Evolutionary conservation across 2,888 invertebrate genomes (phyloP).

Genomic region (Napeogenes inachia): DNA sequence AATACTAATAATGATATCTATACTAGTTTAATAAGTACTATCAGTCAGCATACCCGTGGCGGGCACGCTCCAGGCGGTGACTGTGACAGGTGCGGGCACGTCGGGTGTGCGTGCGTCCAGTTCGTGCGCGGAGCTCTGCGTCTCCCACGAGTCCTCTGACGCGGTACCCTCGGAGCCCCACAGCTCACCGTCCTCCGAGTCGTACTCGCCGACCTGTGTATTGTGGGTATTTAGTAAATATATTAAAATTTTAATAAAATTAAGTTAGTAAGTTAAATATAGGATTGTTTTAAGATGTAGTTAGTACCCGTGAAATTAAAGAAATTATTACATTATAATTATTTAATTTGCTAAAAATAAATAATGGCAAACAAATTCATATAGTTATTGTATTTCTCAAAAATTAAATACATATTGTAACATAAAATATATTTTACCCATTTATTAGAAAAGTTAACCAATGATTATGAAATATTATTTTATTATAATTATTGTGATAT

Average conservation of each 20-base stretch:
- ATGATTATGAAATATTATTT: too few species aligned
- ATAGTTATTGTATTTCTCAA: too few species aligned
- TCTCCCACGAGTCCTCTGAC: conserved; percentile 89
- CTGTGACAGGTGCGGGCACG: conserved; percentile 28
- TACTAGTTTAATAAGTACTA: too few species aligned
- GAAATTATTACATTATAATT: too few species aligned
- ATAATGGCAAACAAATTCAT: too few species aligned
- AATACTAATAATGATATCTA: background rate
- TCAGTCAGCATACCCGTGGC: conserved; percentile 6
- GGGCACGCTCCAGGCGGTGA: conserved; percentile 19
- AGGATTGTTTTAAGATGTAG: too few species aligned
- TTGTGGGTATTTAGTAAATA: background rate
- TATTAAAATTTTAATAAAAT: background rate
- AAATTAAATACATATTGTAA: too few species aligned
- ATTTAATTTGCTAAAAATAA: too few species aligned
- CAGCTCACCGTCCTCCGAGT: conserved; percentile 85
- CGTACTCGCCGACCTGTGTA: conserved; percentile 82
- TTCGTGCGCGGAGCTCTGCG: conserved; percentile 81
- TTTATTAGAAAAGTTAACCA: too few species aligned
- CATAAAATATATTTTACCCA: too few species aligned
- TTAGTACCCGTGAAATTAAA: too few species aligned
- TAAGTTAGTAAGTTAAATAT: background rate
- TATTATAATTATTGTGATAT: too few species aligned
- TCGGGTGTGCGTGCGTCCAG: conserved; percentile 44
- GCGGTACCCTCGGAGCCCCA: conserved; percentile 84